These are phyloP conservation scores for Amiota minor DNA, from an alignment of 2,888 invertebrate species.

Conservation along the genomic window DNA sequence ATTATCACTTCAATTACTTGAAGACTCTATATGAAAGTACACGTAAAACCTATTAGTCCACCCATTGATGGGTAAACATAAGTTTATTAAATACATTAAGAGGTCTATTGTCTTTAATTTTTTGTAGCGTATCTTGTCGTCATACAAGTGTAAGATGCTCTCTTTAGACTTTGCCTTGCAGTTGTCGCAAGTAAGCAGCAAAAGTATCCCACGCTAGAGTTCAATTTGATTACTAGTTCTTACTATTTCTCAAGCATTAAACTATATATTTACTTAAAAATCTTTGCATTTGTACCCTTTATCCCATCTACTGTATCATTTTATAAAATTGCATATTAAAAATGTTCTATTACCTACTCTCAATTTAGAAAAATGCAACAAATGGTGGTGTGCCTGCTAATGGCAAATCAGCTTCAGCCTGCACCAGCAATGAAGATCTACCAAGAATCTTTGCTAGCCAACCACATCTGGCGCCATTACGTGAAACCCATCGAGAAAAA, in stretches of 20 bases:
- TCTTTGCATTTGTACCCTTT: too few relatives aligned
- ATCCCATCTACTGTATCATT: too few relatives aligned
- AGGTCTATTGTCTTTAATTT: background rate
- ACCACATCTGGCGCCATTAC: constrained; percentile 74
- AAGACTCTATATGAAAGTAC: too few relatives aligned
- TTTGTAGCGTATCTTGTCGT: constrained; percentile 1
- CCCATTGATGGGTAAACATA: too few relatives aligned
- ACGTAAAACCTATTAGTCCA: too few relatives aligned
- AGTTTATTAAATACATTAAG: too few relatives aligned
- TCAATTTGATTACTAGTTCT: too few relatives aligned
- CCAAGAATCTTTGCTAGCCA: constrained; percentile 81
- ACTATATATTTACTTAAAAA: too few relatives aligned
- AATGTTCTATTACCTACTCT: background rate
- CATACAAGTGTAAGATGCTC: constrained; percentile 35
- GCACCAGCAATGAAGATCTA: constrained; percentile 64
- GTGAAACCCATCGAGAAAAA: constrained; percentile 60
- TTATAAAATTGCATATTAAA: too few relatives aligned
- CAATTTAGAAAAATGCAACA: constrained; percentile 59
- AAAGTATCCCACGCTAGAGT: background rate
- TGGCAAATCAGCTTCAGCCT: constrained; percentile 48
- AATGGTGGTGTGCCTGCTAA: constrained; percentile 54
- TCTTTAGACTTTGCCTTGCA: constrained; percentile 40
- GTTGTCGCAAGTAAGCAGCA: constrained; percentile 31
- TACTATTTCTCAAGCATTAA: too few relatives aligned
- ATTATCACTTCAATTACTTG: too few relatives aligned